Base-by-base conservation (phyloP, 2,797 vertebrate species). In the Rhynchonycteris naso region DNA sequence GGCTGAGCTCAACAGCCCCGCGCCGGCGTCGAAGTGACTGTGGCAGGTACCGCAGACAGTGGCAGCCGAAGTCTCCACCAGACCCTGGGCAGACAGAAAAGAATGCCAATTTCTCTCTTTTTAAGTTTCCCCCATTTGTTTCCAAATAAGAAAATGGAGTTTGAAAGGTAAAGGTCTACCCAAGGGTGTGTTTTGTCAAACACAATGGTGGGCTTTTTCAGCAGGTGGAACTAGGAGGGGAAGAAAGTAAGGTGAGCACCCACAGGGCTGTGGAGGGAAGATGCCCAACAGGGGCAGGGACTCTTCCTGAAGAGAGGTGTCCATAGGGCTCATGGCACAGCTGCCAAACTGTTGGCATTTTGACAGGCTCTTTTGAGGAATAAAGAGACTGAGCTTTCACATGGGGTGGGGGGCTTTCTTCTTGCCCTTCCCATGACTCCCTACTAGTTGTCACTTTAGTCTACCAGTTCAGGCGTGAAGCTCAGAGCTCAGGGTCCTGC, bases 101-200 rank as follows among this genome's bases (percentile, higher is more conserved):
- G n/a, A 89, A 94, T 50, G 24, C 7, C n/a, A 47, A 28, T 52
- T 66, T 82, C 21, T 74, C 88, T 80, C 18, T 75, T 66, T n/a
- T 22, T 7, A 71, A 43, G 24, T 24, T 16, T 19, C 22, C 26
- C 7, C 24, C n/a, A 66, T 76, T 88, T 83, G 38, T 83, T 90
- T 82, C 58, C 84, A 81, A 88, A 35, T 72, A 82, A 82, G 54
- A 81, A 95, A 56, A 22, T 28, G 94, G 52, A 13, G 26, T 35
- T 74, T 61, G 74, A 61, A 88, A 90, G 69, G n/a, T 33, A 85
- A 69, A 72, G 33, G 28, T 50, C 11, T 19, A 59, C 5, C 24
- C 38, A 33, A 50, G 22, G 13, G 30, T 65, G 38, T 92, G 24
- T 35, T 33, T 38, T 63, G 21, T 80, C 54, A 76, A 13, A 71